Evolutionary conservation across 2,888 invertebrate species (phyloP).

Genomic region (Cacoxenus indagator): DNA sequence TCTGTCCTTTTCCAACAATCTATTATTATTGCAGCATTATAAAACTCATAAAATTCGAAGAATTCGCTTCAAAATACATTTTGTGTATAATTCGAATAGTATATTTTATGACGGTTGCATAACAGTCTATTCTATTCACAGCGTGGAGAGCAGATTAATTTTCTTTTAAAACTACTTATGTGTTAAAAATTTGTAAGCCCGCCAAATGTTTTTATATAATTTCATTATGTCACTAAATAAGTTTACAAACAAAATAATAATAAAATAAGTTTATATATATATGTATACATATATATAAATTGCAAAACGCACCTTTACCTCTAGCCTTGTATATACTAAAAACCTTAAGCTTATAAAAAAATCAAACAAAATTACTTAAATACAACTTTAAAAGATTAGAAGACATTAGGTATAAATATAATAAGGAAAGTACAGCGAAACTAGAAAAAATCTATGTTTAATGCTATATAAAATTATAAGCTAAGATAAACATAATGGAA

Average conservation of each 20-base stretch:
- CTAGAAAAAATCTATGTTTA: neutral
- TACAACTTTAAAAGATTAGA: constrained; percentile 22
- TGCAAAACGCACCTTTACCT: constrained; percentile 57
- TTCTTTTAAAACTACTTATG: neutral
- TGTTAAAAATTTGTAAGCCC: constrained; percentile 19
- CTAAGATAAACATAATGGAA: neutral
- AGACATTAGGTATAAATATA: neutral
- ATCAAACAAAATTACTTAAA: constrained; percentile 41
- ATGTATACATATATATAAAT: constrained; percentile 4
- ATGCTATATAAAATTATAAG: neutral
- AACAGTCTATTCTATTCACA: too few relatives aligned
- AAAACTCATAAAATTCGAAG: too few relatives aligned
- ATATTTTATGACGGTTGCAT: too few relatives aligned
- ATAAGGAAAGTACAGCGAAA: constrained; percentile 28
- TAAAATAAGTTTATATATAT: constrained; percentile 22
- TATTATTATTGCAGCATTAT: too few relatives aligned
- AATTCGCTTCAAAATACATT: too few relatives aligned
- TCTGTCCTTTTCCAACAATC: too few relatives aligned
- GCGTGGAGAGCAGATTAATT: too few relatives aligned
- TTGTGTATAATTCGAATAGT: too few relatives aligned
- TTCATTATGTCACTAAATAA: neutral
- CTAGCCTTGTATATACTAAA: constrained; percentile 59
- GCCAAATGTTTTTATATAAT: constrained; percentile 1
- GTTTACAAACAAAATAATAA: neutral
- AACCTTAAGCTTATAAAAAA: constrained; percentile 57